A percentile compares a stretch with the other conserved stretches of the same genome.
These are phyloP conservation scores for Baccha elongata DNA, from an alignment of 2,888 invertebrate genomes.

Conservation along the genomic window DNA sequence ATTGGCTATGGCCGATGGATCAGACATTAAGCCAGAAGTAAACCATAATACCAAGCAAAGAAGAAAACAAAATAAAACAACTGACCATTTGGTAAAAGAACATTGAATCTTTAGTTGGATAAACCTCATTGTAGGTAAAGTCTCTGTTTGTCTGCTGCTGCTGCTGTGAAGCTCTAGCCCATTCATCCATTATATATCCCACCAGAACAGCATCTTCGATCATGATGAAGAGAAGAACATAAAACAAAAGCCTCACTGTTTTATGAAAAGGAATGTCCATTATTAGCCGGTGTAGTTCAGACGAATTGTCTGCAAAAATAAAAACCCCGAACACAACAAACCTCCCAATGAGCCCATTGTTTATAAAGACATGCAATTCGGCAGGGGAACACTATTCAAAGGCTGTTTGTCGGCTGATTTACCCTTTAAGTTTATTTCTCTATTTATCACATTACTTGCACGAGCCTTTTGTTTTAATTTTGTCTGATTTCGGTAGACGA, in stretches of 20 bases:
- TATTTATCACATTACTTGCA: constrained; percentile 52
- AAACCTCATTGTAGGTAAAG: neutral
- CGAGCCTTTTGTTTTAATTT: constrained; percentile 53
- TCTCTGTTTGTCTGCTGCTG: constrained; percentile 15
- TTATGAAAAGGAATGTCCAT: constrained; percentile 49
- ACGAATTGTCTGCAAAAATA: constrained; percentile 67
- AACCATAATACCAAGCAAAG: constrained; percentile 12
- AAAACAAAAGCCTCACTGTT: constrained; percentile 54
- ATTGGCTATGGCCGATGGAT: constrained; percentile 37
- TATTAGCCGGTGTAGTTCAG: constrained; percentile 69
- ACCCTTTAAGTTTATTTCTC: constrained; percentile 45
- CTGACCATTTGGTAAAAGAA: constrained; percentile 23
- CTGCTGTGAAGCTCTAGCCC: constrained; percentile 18
- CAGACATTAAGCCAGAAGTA: constrained; percentile 27
- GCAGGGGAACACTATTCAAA: constrained; percentile 48
- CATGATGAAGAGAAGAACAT: constrained; percentile 17
- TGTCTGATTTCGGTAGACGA: constrained; percentile 47
- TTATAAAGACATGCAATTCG: constrained; percentile 44
- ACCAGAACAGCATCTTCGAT: constrained; percentile 16
- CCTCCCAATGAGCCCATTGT: constrained; percentile 63
- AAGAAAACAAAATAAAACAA: neutral
- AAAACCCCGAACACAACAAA: constrained; percentile 30
- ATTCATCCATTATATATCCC: constrained; percentile 38
- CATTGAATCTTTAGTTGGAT: constrained; percentile 19
- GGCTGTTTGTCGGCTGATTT: constrained; percentile 56